A percentile compares a stretch with the other conserved stretches of the same genome.
Conservation (phyloP, 1,140 invertebrate species). For the Polypedilum pembai region DNA sequence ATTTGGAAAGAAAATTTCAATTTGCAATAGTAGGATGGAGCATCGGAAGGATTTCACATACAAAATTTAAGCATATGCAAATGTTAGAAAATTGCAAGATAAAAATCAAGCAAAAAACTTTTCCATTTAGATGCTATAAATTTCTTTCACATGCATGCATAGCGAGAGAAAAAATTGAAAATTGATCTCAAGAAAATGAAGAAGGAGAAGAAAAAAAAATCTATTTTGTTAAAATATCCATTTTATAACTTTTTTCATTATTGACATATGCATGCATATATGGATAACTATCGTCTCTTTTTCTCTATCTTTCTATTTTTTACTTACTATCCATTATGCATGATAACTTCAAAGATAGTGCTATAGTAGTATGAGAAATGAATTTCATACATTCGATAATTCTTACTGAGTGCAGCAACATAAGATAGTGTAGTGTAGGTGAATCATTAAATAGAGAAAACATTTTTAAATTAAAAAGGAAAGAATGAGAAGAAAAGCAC, state of each 20-base stretch:
- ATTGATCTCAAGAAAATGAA: conserved; percentile 2
- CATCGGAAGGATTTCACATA: conserved; percentile 9
- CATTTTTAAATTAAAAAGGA: no score
- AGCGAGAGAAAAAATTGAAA: background rate
- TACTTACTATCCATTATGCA: background rate
- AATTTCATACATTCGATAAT: no score
- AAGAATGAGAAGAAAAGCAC: no score
- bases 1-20: background rate
- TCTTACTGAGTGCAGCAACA: no score
- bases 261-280: background rate
- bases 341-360: background rate
- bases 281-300: background rate
- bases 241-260: background rate
- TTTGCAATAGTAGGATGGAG: background rate
- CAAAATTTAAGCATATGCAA: background rate
- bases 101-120: conserved; percentile 19
- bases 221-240: conserved; percentile 14
- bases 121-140: conserved; percentile 18
- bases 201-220: background rate
- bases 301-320: background rate
- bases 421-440: no score
- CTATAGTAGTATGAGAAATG: no score
- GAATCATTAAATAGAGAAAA: no score
- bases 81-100: conserved; percentile 10
- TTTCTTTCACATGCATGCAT: conserved; percentile 11